A percentile compares a stretch with the other conserved stretches of the same genome.
These are phyloP conservation scores for Paramisgurnus dabryanus DNA, from an alignment of 2,113 vertebrate species.

Conservation along the genomic window DNA sequence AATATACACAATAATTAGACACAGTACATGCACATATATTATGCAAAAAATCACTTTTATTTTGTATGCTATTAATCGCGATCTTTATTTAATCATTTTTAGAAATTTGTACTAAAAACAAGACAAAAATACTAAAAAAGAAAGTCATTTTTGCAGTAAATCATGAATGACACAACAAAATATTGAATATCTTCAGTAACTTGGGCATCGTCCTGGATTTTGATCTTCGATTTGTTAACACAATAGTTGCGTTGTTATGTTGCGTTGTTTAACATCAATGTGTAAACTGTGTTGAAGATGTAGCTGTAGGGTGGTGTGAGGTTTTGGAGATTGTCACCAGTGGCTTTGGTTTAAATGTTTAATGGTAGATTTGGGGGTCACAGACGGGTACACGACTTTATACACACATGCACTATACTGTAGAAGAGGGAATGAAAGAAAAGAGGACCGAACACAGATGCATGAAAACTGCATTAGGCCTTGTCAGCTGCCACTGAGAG, in stretches of 20 bases:
- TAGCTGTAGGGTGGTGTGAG: background rate
- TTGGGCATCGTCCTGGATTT: background rate
- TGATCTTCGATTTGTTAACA: background rate
- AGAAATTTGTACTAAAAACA: too few relatives aligned
- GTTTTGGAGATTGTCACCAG: background rate
- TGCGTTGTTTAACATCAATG: background rate
- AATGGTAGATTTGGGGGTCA: constrained; percentile 24
- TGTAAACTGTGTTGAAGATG: background rate
- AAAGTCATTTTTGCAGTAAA: background rate
- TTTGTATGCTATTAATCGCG: too few relatives aligned
- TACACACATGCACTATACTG: constrained; percentile 68
- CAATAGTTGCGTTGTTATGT: background rate
- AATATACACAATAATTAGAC: too few relatives aligned
- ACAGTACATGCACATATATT: too few relatives aligned
- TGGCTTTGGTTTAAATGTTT: constrained; percentile 7
- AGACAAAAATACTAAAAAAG: too few relatives aligned
- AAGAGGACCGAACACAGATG: constrained; percentile 70
- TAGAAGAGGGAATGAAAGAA: background rate
- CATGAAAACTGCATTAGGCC: constrained; percentile 81
- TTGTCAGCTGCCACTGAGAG: constrained; percentile 78
- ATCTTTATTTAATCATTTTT: too few relatives aligned
- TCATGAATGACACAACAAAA: background rate
- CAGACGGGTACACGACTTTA: constrained; percentile 47
- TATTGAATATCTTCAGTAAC: background rate
- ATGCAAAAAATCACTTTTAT: too few relatives aligned